Evolutionary conservation across 2,888 invertebrate genomes (phyloP).

Genomic region (Ellobium chinense): DNA sequence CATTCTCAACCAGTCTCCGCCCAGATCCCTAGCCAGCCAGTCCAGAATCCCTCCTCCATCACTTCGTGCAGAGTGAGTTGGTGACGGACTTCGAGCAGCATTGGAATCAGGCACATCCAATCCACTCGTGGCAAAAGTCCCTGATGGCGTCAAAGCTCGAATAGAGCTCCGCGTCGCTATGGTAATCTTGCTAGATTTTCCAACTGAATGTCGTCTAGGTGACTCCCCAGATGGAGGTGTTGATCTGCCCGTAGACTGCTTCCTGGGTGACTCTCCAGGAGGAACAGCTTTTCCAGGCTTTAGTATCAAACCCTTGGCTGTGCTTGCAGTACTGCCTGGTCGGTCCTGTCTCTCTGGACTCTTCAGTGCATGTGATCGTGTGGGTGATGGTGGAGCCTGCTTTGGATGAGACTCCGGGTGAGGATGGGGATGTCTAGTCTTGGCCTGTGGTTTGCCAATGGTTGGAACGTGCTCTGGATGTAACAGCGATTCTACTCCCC

Average conservation of each 20-base stretch:
- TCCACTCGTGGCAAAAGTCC: neutral
- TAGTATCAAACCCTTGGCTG: neutral
- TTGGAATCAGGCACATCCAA: neutral
- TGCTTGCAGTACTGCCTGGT: neutral
- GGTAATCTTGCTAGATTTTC: neutral
- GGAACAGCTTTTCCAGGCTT: neutral
- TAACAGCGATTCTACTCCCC: too few species aligned
- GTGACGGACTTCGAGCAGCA: neutral
- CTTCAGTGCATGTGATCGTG: too few species aligned
- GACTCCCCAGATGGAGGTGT: neutral
- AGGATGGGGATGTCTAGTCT: too few species aligned
- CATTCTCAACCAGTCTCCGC: constrained; percentile 52
- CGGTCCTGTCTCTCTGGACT: too few species aligned
- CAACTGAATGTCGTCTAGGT: neutral
- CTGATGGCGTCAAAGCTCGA: neutral
- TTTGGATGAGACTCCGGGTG: too few species aligned
- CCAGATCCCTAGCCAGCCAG: constrained; percentile 47
- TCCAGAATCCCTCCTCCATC: constrained; percentile 36
- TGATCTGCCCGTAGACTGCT: neutral
- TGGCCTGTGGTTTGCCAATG: too few species aligned
- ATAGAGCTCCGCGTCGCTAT: neutral
- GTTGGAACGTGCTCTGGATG: too few species aligned
- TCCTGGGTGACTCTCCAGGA: neutral
- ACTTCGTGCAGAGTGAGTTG: neutral
- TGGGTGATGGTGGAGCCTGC: too few species aligned